Evolutionary conservation across 2,113 vertebrate genomes (phyloP), one percentile per base, ranked within the genome.

Genomic region (Pampusana beccarii): DNA sequence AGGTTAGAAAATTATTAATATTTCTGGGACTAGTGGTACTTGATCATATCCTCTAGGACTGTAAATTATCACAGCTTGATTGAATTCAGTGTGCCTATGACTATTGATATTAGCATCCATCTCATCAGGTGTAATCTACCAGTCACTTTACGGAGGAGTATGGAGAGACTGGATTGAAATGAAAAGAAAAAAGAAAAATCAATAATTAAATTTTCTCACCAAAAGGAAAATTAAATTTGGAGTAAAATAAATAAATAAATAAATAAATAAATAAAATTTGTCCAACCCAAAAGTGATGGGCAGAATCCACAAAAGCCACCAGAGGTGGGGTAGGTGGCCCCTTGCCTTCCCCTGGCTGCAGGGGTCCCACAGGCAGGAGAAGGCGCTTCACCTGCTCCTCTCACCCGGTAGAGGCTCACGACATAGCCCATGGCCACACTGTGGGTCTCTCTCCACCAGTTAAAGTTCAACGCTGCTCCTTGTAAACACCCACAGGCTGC

Each of bases 391-490:
- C 16, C 17, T 26, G 7, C 19, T 26, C 9, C 11, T 34, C 18
- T 10, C 1, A 11, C 61, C 40, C 3, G 1, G 26, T 6, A 1
- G 42, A 58, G 28, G n/a, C 13, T 9, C 28, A 8, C 1, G 1
- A 31, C 15, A 4, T 13, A 5, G 21, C 21, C 13, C 8, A 2
- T 11, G 3, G 9, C 10, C 2, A 1, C 57, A 9, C 6, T 2
- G 1, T 0, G 3, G 33, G 1, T 36, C 17, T 60, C 9, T 44
- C 23, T n/a, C 24, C 11, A 4, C 67, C 2, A 2, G 3, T 8
- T 42, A 12, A 5, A 44, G 8, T 18, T 34, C 20, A 13, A 13
- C 31, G 33, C 13, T 36, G 14, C 36, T 33, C 33, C 38, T 31
- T 21, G 20, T 46, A 80, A 18, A 7, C 33, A 24, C 24, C 33